phyloP scores from a whole-genome alignment of 2,797 vertebrate species.

The Miichthys miiuy region DNA sequence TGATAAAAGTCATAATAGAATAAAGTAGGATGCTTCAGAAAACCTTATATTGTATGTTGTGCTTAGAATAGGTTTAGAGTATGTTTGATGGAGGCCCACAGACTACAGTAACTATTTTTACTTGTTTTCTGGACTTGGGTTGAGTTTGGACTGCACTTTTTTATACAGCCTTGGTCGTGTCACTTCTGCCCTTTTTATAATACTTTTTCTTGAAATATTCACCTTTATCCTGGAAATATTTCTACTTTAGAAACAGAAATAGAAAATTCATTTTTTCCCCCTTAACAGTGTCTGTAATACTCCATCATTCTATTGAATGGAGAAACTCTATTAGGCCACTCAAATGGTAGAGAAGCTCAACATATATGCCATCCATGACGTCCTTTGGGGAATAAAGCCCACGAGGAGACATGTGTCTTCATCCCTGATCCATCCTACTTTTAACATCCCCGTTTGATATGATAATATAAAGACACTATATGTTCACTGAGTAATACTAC shows the following conservation, averaged over 20 bases:
- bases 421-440: slow-evolving; percentile 35
- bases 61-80: no score
- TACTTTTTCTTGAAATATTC: no score
- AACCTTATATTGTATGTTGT: not conserved
- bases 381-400: slow-evolving; percentile 52
- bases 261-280: not conserved
- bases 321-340: not conserved
- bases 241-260: not conserved
- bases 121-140: not conserved
- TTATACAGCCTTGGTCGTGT: no score
- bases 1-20: not conserved
- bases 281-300: not conserved
- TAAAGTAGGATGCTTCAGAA: not conserved
- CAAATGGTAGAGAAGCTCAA: not conserved
- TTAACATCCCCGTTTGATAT: slow-evolving; percentile 48
- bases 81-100: not conserved
- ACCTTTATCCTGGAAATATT: not conserved
- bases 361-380: not conserved
- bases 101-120: no score
- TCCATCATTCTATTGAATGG: not conserved
- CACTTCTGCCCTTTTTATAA: no score
- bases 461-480: slow-evolving; percentile 42
- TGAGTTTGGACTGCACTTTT: not conserved
- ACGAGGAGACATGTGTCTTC: slow-evolving; percentile 33
- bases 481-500: slow-evolving; percentile 24